Evolutionary conservation across 2,888 invertebrate genomes (phyloP), one percentile per base, ranked within the genome.

Genomic region (Sinodicranocentrus sp.): DNA sequence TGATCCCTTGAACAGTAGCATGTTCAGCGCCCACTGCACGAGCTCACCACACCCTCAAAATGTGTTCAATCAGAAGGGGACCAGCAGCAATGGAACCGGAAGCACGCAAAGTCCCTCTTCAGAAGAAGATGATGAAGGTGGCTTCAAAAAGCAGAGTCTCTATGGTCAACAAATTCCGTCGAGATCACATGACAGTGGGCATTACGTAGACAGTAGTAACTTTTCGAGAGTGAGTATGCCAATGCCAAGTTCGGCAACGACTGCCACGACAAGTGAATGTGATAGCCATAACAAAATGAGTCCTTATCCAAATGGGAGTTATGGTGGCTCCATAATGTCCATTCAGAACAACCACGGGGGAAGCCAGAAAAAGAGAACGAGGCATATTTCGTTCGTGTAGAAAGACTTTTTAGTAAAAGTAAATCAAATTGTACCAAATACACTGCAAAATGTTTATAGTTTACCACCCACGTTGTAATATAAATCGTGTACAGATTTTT

Each of bases 341-440:
- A 88, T 88, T 86, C 87, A 87, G 61, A 88, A 84, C 48, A 76
- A 76, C 43, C 67, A 67, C 39, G 67, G 57, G 1, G 68, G 77
- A 73, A 87, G 86, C 72, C 86, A 86, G 82, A 87, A 88, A 65
- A 88, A 88, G 85, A 73, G 87, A 70, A 87, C 87, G 59, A 86
- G 88, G 65, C 88, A 88, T 84, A 88, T 88, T 70, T 88, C 88
- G 1, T 88, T 88, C 72, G 88, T 88, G 57, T 88, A 88, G 57
- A 13, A 59, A 52, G 21, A 33, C 3, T 33, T 33, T 33, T 3
- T 33, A 33, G 10, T 33, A 33, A 33, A 6, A n/a, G n/a, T n/a
- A n/a, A n/a, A n/a, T n/a, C n/a, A n/a, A n/a, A 6, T 33, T 33
- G 10, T 33, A 33, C 33, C 33, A 33, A 33, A 33, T 6, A 33